These are phyloP conservation scores for Melozone crissalis DNA, from an alignment of 2,113 vertebrate genomes.

Conservation along the genomic window DNA sequence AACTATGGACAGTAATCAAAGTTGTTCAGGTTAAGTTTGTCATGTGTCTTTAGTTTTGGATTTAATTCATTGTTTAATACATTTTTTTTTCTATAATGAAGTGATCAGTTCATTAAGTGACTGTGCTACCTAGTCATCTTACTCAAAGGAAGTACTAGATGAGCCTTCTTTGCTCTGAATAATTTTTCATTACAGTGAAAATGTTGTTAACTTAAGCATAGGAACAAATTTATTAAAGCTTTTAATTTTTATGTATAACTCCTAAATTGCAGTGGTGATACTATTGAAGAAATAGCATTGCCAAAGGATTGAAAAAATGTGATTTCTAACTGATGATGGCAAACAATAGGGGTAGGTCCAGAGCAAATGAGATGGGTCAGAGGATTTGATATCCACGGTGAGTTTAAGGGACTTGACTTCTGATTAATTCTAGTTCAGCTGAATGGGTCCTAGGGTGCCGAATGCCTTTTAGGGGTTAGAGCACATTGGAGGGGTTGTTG, in stretches of 20 bases:
- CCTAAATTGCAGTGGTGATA: background rate
- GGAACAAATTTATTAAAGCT: background rate
- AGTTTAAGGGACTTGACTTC: background rate
- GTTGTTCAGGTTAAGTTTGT: background rate
- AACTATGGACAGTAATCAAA: background rate
- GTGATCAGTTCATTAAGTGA: background rate
- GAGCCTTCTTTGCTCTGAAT: background rate
- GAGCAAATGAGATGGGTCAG: background rate
- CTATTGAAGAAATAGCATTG: background rate
- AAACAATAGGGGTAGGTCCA: background rate
- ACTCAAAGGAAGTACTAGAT: background rate
- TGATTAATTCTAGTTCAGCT: background rate
- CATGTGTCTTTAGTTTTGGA: background rate
- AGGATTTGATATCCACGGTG: rapidly evolving
- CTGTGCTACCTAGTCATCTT: background rate
- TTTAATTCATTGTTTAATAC: background rate
- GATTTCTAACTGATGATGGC: background rate
- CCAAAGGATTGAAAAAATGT: background rate
- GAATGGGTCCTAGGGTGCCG: background rate
- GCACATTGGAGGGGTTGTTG: background rate
- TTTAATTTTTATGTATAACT: background rate
- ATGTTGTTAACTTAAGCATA: background rate
- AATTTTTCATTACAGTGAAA: background rate
- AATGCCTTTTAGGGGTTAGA: background rate
- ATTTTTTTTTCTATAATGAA: background rate